Base-by-base conservation (phyloP, 2,888 invertebrate genomes). In the Drosophila rubida region DNA sequence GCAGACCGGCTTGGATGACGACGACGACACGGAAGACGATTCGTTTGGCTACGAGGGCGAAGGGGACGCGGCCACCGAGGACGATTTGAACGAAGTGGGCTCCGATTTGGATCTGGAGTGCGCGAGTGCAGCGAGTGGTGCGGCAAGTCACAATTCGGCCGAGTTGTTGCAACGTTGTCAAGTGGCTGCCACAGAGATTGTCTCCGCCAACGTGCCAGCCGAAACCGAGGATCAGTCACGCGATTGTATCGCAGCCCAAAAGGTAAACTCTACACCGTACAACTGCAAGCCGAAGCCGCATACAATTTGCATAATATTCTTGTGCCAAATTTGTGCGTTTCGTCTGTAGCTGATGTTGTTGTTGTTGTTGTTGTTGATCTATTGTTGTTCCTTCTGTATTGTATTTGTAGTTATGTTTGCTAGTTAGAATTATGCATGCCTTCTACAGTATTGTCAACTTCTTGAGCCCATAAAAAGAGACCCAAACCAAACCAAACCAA, bases 51-150 rank as follows among this genome's bases (percentile, higher is more conserved):
- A 87, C 68, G 84, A 84, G 50, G 85, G 71, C 68, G 74, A 76
- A 16, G 70, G 69, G 50, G 80, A 78, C 69, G 87, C 72, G 42
- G 90, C 91, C 79, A 91, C 91, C 58, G 90, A 90, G 62, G 91
- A 90, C 78, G 90, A 91, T 83, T 63, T 91, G 58, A 88, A 90
- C 77, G 89, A 90, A 69, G 84, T 80, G 54, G 84, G 66, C 51
- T 90, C 90, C 67, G 91, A 91, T 73, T 80, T 91, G 74, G 90
- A 81, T 46, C 63, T 80, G 41, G 85, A 85, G 62, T 74, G 80
- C 19, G 87, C 90, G 75, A 87, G 80, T 65, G 61, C 76, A 44
- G 59, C 78, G 27, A 66, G 68, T 45, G 85, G 80, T 64, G 61
- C 75, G 41, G 57, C 78, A 27, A 72, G 74, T 53, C 75, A 80